Evolutionary conservation across 2,113 vertebrate species (phyloP), one percentile per base, ranked within the genome.

Genomic region (Anas platyrhynchos): DNA sequence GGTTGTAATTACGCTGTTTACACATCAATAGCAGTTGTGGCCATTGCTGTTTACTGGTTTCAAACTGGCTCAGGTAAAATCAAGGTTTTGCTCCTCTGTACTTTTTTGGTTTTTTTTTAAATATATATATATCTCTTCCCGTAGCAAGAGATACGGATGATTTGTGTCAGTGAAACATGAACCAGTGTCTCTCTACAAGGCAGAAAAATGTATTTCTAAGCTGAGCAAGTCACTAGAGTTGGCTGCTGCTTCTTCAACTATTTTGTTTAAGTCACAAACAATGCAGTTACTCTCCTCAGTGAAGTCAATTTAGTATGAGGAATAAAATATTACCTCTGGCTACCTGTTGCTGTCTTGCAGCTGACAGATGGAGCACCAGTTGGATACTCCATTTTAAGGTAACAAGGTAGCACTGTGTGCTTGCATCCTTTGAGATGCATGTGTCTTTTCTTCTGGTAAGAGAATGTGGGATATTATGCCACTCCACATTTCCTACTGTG

Each of bases 311-410:
- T 74, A 26, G 10, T 80, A 25, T 52, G 59, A 92, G 16, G 72
- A 90, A 81, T 76, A 83, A 96, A 97, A 91, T 62, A 61, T 54
- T 80, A 62, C 77, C 86, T 96, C 74, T 94, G 84, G 76, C 72
- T 95, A 95, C 93, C 89, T 96, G 88, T 97, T 97, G 96, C 95
- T 94, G 78, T 63, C 71, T 91, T 96, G 76, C 87, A 85, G 83
- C 89, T 94, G 87, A 89, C 91, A 90, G 91, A 89, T 95, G 74
- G 90, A 92, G 72, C 76, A 94, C 61, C 85, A 77, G 92, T 92
- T 92, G 94, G 92, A 83, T 96, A 82, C 96, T 92, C 66, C 93
- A 88, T 94, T 92, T 94, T 78, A 67, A 71, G 89, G 44, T 61
- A 91, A 52, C 95, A 62, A 85, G 87, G 55, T 72, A 94, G 75